Percentiles rank a stretch among this genome's conserved stretches.
Conservation (phyloP, 2,113 vertebrate species). For the Pseudorectes ferrugineus region DNA sequence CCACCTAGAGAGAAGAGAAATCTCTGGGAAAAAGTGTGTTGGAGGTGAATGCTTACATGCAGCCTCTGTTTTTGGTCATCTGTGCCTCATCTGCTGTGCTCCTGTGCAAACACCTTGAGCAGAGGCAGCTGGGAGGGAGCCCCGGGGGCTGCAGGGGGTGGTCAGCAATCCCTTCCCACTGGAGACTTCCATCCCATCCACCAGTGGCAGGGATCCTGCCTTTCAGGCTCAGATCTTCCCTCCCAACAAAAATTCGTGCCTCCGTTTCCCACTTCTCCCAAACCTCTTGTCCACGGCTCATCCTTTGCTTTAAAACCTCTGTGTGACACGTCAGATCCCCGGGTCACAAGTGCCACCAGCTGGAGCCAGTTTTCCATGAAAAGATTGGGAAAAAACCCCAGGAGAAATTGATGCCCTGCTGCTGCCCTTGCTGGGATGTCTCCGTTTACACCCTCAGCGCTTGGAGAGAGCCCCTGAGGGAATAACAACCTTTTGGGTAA, state of each 20-base stretch:
- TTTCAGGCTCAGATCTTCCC: neutral
- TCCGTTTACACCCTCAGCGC: neutral
- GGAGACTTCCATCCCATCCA: neutral
- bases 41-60: fast-evolving
- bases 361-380: neutral
- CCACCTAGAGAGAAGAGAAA: neutral
- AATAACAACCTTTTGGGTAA: neutral
- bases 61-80: neutral
- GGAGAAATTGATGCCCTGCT: neutral
- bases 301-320: neutral
- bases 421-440: neutral
- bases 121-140: neutral
- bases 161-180: neutral
- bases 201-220: neutral
- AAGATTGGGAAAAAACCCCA: neutral
- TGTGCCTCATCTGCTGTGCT: neutral
- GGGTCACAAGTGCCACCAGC: neutral
- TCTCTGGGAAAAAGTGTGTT: neutral
- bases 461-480: neutral
- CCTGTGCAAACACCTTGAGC: neutral
- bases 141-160: neutral
- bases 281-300: fast-evolving
- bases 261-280: neutral
- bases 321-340: fast-evolving
- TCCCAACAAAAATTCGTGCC: neutral